phyloP scores from a whole-genome alignment of 2,113 vertebrate species.

The Barbus barbus region DNA sequence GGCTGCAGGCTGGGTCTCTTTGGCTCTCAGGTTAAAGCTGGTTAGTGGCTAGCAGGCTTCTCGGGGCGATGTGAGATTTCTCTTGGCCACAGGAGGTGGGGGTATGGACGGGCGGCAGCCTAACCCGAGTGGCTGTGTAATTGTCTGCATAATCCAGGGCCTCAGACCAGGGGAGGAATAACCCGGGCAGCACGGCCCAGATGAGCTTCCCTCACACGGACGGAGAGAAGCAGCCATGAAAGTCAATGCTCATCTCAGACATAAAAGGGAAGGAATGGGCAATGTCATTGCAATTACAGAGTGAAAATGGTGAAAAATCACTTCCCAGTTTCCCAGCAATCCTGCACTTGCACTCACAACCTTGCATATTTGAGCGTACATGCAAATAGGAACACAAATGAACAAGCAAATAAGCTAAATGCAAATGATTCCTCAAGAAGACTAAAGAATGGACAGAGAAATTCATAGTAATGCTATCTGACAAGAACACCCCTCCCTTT shows the following conservation, averaged over 20 bases:
- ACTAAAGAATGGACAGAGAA: neutral
- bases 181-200: conserved; percentile 10
- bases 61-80: conserved; percentile 5
- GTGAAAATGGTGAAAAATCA: conserved; percentile 43
- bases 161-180: conserved; percentile 28
- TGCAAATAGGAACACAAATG: conserved; percentile 10
- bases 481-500: conserved; percentile 5
- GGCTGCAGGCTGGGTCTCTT: conserved; percentile 11
- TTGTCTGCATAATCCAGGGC: conserved; percentile 29
- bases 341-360: neutral
- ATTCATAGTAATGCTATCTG: neutral
- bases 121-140: conserved; percentile 38
- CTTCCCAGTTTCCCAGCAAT: neutral
- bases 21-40: conserved; percentile 36
- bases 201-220: conserved; percentile 50
- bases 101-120: conserved; percentile 4
- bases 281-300: conserved; percentile 47
- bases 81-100: neutral
- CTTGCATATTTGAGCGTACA: neutral
- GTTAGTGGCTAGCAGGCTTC: conserved; percentile 13
- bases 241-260: conserved; percentile 55
- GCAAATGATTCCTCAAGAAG: neutral
- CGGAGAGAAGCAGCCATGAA: conserved; percentile 53
- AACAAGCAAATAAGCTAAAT: conserved; percentile 23
- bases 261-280: conserved; percentile 50